Conservation (phyloP, 2,888 invertebrate genomes). For the Pachycephus smyrnensis region DNA sequence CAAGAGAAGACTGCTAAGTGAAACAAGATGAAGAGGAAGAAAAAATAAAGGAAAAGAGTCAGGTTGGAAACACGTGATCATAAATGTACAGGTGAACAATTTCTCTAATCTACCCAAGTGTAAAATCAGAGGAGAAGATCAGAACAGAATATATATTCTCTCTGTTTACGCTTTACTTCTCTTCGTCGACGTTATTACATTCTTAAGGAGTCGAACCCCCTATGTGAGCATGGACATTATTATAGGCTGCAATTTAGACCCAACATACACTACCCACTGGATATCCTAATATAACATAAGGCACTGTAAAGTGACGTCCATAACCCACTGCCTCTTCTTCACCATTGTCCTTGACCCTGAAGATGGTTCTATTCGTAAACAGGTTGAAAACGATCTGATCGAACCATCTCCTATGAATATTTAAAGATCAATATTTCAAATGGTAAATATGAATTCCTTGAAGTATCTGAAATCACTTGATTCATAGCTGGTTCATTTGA, state of each 20-base stretch:
- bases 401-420: background rate
- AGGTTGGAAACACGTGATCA: conserved; percentile 5
- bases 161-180: background rate
- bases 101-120: conserved; percentile 8
- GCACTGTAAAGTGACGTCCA: background rate
- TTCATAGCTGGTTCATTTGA: background rate
- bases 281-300: conserved; percentile 18
- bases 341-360: background rate
- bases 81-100: background rate
- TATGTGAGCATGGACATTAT: conserved; percentile 18
- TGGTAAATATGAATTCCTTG: background rate
- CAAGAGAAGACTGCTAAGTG: conserved; percentile 21
- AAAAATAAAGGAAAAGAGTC: conserved; percentile 29
- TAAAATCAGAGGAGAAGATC: background rate
- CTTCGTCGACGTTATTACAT: conserved; percentile 2
- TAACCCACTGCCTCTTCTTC: background rate
- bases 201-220: conserved; percentile 12
- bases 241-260: conserved; percentile 22
- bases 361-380: background rate
- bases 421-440: background rate
- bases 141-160: background rate
- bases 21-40: conserved; percentile 29
- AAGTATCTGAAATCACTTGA: background rate
- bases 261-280: conserved; percentile 7
- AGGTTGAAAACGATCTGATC: background rate